These are phyloP conservation scores for Indicator indicator DNA, from an alignment of 2,113 vertebrate species.

Conservation along the genomic window DNA sequence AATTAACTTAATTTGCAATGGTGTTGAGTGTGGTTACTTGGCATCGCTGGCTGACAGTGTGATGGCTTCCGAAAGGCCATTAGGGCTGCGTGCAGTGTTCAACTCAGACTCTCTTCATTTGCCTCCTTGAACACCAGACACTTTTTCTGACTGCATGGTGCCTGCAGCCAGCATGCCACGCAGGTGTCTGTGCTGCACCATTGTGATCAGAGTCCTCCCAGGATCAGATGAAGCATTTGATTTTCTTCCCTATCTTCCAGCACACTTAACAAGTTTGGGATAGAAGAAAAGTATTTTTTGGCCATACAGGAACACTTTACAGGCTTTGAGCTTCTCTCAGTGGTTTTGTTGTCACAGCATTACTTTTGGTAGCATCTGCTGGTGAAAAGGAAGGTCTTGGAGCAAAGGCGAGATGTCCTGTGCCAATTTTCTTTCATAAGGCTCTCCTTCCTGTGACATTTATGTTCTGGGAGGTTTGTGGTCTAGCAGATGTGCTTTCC, in stretches of 20 bases:
- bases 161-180: not conserved
- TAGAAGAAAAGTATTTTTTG: not conserved
- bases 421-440: not conserved
- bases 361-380: not conserved
- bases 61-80: not conserved
- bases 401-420: not conserved
- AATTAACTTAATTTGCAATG: not conserved
- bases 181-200: fast-evolving
- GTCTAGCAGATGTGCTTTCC: not conserved
- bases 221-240: not conserved
- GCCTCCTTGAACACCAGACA: not conserved
- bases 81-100: fast-evolving
- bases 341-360: not conserved
- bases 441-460: not conserved
- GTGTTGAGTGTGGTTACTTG: not conserved
- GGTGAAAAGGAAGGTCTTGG: not conserved
- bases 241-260: not conserved
- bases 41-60: not conserved
- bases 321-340: not conserved
- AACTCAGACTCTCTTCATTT: fast-evolving
- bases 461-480: not conserved
- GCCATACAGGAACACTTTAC: no score
- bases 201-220: fast-evolving
- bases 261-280: not conserved
- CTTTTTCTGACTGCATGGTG: not conserved